Base-by-base conservation (phyloP, 2,797 vertebrate genomes). In the Crocidura indochinensis region DNA sequence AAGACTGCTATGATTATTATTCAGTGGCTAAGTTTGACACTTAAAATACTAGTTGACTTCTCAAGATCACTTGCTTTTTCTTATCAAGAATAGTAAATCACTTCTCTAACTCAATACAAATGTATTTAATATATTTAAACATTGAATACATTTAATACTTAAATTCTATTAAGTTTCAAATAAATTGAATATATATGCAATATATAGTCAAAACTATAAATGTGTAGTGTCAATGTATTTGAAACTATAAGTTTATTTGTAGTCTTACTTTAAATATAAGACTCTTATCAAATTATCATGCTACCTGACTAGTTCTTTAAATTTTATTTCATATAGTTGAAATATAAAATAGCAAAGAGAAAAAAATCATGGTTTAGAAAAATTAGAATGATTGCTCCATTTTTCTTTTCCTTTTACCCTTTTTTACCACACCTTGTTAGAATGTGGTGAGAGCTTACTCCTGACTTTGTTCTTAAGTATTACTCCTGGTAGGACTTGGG, bases 51-150 rank as follows among this genome's bases (percentile, higher is more conserved):
- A 24, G 49, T 68, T 26, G 27, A 19, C 10, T 77, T 91, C 72
- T 87, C 24, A 83, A 87, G 44, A 86, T 68, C 31, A 73, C 31
- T 77, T 91, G n/a, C 71, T 74, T 15, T 84, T 87, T 29, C 71
- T 38, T 17, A 76, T 12, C 17, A 81, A 17, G 46, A 79, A 26
- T 8, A 82, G 7, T 38, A 90, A 87, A 78, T 27, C 8, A 0
- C 1, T 78, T 46, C 12, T 74, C 86, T 8, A 29, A 38, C 8
- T 83, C 17, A 82, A 47, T 9, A 53, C 71, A 44, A 80, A 91
- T 60, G 72, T 14, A 44, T 26, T 56, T 1, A 12, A 38, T 38
- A 38, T 38, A 38, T 38, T 38, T 38, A 38, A 38, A 38, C 5
- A 38, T 38, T 38, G 38, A 38, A 38, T 38, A 38, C 5, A 38